Conservation (phyloP, 2,797 vertebrate genomes). For the Chloroceryle amazona region DNA sequence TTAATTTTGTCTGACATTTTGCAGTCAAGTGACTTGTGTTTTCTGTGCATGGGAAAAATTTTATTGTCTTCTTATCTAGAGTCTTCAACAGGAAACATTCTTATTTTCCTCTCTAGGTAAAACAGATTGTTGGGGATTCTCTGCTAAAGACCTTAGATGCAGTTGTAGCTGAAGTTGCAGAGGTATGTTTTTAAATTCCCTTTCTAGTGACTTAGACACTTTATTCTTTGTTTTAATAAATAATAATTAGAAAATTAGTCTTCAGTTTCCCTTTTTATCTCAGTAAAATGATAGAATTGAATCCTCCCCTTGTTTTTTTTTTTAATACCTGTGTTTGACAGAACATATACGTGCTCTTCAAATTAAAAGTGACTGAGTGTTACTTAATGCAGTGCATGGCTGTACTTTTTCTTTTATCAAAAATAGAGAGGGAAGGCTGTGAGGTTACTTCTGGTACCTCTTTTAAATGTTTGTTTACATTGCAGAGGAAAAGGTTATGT, state of each 20-base stretch:
- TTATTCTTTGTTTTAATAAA: background rate
- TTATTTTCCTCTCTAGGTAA: slow-evolving; percentile 81
- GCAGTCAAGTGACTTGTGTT: background rate
- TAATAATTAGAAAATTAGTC: background rate
- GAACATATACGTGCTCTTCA: background rate
- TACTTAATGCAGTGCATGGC: background rate
- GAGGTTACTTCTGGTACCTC: background rate
- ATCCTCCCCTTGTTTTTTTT: background rate
- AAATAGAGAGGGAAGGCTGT: background rate
- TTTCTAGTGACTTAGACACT: background rate
- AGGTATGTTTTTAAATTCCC: slow-evolving; percentile 80
- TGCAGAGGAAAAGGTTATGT: background rate
- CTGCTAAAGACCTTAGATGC: slow-evolving; percentile 91
- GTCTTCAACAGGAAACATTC: background rate
- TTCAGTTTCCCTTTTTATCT: background rate
- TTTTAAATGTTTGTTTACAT: background rate
- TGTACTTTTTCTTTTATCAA: background rate
- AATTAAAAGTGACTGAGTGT: background rate
- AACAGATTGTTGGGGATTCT: slow-evolving; percentile 90
- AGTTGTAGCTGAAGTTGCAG: slow-evolving; percentile 82
- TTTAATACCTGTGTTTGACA: background rate
- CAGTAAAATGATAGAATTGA: background rate
- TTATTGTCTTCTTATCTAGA: background rate
- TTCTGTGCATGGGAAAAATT: background rate
- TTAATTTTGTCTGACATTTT: background rate